Conservation (phyloP, 1,140 invertebrate species). For the Ephestia elutella region DNA sequence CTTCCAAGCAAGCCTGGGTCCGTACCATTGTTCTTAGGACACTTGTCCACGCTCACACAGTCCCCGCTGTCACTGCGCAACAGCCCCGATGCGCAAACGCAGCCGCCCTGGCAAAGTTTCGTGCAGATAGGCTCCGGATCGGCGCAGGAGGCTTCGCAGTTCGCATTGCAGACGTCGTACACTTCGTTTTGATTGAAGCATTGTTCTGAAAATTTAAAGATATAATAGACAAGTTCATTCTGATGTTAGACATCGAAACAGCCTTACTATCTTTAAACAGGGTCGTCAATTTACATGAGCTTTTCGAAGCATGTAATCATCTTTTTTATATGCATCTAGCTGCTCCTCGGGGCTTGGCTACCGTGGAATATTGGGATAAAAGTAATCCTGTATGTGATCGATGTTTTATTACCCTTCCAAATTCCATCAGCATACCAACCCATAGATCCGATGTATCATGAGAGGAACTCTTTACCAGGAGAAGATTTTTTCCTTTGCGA, state of each 20-base stretch:
- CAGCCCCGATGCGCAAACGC: slow-evolving; percentile 49
- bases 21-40: slow-evolving; percentile 35
- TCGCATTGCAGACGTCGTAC: slow-evolving; percentile 47
- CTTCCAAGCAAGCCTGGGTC: slow-evolving; percentile 32
- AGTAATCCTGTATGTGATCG: too few relatives aligned
- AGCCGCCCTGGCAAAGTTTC: slow-evolving; percentile 42
- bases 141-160: slow-evolving; percentile 39
- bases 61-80: slow-evolving; percentile 35
- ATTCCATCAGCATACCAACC: too few relatives aligned
- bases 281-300: too few relatives aligned
- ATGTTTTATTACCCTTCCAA: too few relatives aligned
- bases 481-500: too few relatives aligned
- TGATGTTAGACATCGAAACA: neutral
- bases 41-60: slow-evolving; percentile 53
- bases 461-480: too few relatives aligned
- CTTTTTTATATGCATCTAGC: too few relatives aligned
- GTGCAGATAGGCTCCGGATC: slow-evolving; percentile 35
- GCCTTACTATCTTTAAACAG: too few relatives aligned
- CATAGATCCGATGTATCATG: too few relatives aligned
- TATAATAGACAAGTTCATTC: neutral
- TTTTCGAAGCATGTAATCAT: too few relatives aligned
- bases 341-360: too few relatives aligned
- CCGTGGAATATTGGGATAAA: too few relatives aligned
- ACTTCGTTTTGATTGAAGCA: slow-evolving; percentile 58
- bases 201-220: slow-evolving; percentile 33